Evolutionary conservation across 1,140 invertebrate species (phyloP).

Genomic region (Campoletis sonorensis): DNA sequence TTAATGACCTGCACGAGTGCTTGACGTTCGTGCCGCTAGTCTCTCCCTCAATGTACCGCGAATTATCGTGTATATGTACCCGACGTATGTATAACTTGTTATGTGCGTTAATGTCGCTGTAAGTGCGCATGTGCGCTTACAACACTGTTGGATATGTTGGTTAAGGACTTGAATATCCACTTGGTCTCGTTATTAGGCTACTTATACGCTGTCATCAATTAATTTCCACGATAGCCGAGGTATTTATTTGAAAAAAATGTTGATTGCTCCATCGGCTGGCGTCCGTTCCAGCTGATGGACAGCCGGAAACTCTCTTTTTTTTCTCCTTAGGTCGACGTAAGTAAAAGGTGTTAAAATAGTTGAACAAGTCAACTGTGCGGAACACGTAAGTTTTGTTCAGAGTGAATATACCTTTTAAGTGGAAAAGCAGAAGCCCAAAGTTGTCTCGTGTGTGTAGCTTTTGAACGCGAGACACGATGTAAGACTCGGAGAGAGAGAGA

Average conservation of each 20-base stretch:
- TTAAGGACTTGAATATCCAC: conserved; percentile 34
- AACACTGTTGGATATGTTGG: conserved; percentile 7
- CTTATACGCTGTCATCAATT: conserved; percentile 32
- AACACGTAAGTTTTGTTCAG: neutral
- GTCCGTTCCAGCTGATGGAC: neutral
- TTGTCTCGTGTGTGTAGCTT: neutral
- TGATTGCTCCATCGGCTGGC: conserved; percentile 15
- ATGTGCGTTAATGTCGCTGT: conserved; percentile 37
- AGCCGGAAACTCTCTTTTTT: neutral
- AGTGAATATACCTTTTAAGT: neutral
- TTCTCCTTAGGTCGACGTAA: neutral
- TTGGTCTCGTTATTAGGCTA: conserved; percentile 30
- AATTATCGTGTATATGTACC: conserved; percentile 25
- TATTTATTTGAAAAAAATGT: conserved; percentile 15
- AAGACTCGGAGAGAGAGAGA: conserved; percentile 32
- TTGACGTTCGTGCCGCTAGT: conserved; percentile 19
- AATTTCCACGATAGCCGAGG: conserved; percentile 19
- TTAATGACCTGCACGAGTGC: conserved; percentile 46
- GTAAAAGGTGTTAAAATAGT: neutral
- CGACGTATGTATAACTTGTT: conserved; percentile 4
- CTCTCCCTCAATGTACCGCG: conserved; percentile 10
- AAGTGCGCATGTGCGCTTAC: neutral
- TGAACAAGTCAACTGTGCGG: neutral
- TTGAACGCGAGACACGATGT: conserved; percentile 18
- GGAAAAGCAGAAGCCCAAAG: conserved; percentile 10